Evolutionary conservation across 2,888 invertebrate species (phyloP).

Genomic region (Eupithecia inturbata): DNA sequence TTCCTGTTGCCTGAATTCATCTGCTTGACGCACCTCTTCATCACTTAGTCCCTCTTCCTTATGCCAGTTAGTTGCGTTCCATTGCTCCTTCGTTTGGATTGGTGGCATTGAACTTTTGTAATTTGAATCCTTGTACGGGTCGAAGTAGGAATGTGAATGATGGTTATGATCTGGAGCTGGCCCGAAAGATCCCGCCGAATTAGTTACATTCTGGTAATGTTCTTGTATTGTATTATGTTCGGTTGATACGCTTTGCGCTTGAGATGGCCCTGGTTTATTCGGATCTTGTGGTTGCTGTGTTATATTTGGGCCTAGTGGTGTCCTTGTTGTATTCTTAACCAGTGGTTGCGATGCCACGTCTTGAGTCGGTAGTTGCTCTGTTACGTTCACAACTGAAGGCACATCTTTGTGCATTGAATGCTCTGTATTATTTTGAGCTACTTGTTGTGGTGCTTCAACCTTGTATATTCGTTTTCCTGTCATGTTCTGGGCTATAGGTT

Average conservation of each 20-base stretch:
- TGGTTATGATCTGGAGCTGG: neutral
- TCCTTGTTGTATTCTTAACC: neutral
- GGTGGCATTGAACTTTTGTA: conserved; percentile 1
- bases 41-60: neutral
- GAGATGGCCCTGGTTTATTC: neutral
- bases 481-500: neutral
- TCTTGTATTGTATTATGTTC: neutral
- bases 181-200: neutral
- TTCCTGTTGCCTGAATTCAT: neutral
- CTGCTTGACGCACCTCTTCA: neutral
- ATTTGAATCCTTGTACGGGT: neutral
- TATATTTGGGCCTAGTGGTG: neutral
- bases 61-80: conserved; percentile 5
- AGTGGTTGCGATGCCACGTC: neutral
- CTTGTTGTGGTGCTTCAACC: neutral
- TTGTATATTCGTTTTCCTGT: neutral
- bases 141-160: neutral
- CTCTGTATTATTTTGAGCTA: neutral
- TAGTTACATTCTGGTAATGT: neutral
- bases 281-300: neutral
- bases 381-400: neutral
- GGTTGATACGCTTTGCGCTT: neutral
- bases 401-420: neutral
- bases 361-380: neutral
- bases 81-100: conserved; percentile 16